Base-by-base conservation (phyloP, 53 echinoderm and acorn worm genomes). In the Echinometra lucunter region DNA sequence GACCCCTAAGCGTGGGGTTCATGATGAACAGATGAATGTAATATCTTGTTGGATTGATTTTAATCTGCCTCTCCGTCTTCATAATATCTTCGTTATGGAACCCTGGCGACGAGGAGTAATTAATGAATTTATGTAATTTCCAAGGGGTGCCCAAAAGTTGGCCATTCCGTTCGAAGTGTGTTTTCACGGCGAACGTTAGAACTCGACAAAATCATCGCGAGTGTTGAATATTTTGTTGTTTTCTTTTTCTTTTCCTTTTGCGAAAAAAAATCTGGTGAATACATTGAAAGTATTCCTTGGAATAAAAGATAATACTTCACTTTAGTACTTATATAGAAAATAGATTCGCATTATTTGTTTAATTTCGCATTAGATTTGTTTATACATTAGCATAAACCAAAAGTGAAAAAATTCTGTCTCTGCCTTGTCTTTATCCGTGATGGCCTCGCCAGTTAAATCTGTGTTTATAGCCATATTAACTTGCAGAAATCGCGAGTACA, bases 31-130 rank as follows among this genome's bases (percentile, higher is more conserved):
- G n/a, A n/a, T n/a, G n/a, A n/a, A n/a, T 49, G 27, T 49, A 85
- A n/a, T 49, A 85, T 85, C 49, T 47, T 49, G 45, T 85, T 13
- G 45, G 47, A 47, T 82, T 47, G 85, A 85, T 85, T 85, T 85
- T 85, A 49, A 47, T 81, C 44, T 16, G 10, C 44, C 21, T 23
- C 40, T 13, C 15, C 81, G 10, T 19, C 19, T 18, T 44, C 17
- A 40, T 35, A 40, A 35, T 78, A 40, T 42, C 42, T 40, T 38
- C 78, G 30, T 19, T 23, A 78, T 12, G 17, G 19, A 40, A 35
- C 17, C 38, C 19, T 12, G 40, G 23, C 42, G 78, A 40, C 40
- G 78, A 38, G 38, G 38, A 78, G 18, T 78, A 6, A 23, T 75
- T 42, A 40, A 40, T 42, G 19, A 78, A 78, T 72, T 28, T 70